Evolutionary conservation across 2,113 vertebrate species (phyloP).

Genomic region (Actenoides hombroni): DNA sequence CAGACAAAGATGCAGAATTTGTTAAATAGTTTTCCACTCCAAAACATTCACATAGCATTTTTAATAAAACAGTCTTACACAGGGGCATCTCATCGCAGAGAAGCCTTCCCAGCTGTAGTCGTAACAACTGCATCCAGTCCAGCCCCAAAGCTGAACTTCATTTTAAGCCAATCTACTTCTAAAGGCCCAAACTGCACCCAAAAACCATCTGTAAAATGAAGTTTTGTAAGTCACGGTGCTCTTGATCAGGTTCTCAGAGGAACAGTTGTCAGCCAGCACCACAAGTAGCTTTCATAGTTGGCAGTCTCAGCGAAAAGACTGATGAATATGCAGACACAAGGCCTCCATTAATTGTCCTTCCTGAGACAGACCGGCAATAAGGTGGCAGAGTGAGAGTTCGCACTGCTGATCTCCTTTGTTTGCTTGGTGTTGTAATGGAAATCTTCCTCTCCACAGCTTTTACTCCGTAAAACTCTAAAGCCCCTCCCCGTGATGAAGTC

Average conservation of each 20-base stretch:
- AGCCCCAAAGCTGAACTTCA: background rate
- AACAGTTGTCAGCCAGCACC: background rate
- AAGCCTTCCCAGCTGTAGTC: background rate
- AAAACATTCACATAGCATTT: background rate
- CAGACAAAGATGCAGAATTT: background rate
- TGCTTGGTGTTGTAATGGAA: background rate
- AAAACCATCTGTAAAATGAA: background rate
- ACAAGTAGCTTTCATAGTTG: background rate
- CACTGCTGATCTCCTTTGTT: background rate
- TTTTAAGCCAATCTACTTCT: background rate
- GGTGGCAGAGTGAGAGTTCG: background rate
- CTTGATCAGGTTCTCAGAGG: background rate
- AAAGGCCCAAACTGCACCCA: background rate
- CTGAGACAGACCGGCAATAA: background rate
- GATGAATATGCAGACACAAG: background rate
- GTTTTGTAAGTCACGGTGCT: background rate
- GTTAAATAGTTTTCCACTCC: background rate
- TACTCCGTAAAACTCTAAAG: background rate
- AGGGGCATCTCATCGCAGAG: background rate
- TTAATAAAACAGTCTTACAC: background rate
- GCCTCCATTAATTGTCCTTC: background rate
- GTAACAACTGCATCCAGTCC: background rate
- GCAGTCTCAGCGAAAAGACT: background rate
- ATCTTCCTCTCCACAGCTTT: background rate
- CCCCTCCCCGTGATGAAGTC: rapidly evolving